phyloP scores from a whole-genome alignment of 2,113 vertebrate species.

The Coregonus clupeaformis region DNA sequence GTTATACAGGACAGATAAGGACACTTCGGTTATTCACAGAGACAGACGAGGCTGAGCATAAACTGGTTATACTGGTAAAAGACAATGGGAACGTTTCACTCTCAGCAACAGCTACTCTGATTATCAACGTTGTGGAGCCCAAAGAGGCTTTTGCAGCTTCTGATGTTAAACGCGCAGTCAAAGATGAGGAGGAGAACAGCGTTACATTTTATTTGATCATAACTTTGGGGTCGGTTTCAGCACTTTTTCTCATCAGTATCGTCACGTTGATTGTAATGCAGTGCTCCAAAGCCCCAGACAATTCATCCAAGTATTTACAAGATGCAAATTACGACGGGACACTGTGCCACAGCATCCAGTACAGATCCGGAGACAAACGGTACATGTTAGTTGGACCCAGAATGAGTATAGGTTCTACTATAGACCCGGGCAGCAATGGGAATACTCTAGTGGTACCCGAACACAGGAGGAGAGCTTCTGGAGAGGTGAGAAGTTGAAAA shows the following conservation, averaged over 20 bases:
- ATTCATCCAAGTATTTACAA: constrained; percentile 38
- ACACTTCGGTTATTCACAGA: neutral
- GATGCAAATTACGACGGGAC: neutral
- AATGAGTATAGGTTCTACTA: too few relatives aligned
- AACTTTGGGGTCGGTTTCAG: constrained; percentile 13
- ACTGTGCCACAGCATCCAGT: too few relatives aligned
- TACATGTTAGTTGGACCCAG: too few relatives aligned
- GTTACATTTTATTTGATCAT: constrained; percentile 5
- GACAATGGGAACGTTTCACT: too few relatives aligned
- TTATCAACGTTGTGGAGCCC: neutral
- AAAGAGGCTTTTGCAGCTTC: constrained; percentile 1
- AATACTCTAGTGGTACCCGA: too few relatives aligned
- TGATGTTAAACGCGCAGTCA: neutral
- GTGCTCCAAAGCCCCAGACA: constrained; percentile 33
- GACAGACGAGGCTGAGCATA: too few relatives aligned
- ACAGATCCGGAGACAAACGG: too few relatives aligned
- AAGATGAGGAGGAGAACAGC: neutral
- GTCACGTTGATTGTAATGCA: constrained; percentile 39
- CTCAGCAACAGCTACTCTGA: neutral
- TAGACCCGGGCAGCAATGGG: too few relatives aligned
- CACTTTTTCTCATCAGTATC: constrained; percentile 22
- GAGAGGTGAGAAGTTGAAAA: too few relatives aligned
- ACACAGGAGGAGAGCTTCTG: neutral
- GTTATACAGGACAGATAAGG: constrained; percentile 4
- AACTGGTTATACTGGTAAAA: too few relatives aligned